Evolutionary conservation across 2,113 vertebrate genomes (phyloP), one percentile per base, ranked within the genome.

Genomic region (Oenanthe melanoleuca): DNA sequence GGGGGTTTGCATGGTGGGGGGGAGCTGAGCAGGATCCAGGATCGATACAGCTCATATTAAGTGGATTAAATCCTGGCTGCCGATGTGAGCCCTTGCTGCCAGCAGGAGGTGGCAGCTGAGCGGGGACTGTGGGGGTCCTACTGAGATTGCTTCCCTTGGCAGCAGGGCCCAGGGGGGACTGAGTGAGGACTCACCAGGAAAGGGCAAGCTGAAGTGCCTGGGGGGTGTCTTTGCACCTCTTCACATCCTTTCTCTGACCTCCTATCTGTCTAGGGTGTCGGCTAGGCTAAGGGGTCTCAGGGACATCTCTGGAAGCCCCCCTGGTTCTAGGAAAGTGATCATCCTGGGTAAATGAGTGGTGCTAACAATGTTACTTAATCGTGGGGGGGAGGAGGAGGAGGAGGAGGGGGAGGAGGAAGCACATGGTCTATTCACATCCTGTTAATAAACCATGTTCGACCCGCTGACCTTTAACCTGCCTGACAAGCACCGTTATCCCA

Each of bases 391-490:
- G 37, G 60, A 49, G 45, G 21, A 47, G 45, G 45, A 49, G 47
- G 45, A 47, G 47, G 47, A 47, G 47, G 21, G 23, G 47, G 34
- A 47, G 57, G 57, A 61, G 29, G n/a, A 79, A 64, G 70, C 59
- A 50, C 49, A n/a, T 40, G 40, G 37, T 67, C 65, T 91, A 21
- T 89, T 81, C 15, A 8, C 1, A 0, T 87, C 67, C 69, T 74
- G 78, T 95, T 96, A 92, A 95, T 92, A 95, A 96, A 80, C 56
- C 50, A 0, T 73, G 79, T 95, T 96, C 44, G n/a, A 94, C 91
- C 66, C 5, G 0, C 57, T 88, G 94, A 95, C 95, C 96, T 96
- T 91, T 97, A 95, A 82, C 93, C 95, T 59, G 61, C 66, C 34
- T 24, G 31, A 80, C 78, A 88, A 90, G 72, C 47, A 38, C 88